phyloP scores from a whole-genome alignment of 1,140 invertebrate species.

The Dermatophagoides farinae region DNA sequence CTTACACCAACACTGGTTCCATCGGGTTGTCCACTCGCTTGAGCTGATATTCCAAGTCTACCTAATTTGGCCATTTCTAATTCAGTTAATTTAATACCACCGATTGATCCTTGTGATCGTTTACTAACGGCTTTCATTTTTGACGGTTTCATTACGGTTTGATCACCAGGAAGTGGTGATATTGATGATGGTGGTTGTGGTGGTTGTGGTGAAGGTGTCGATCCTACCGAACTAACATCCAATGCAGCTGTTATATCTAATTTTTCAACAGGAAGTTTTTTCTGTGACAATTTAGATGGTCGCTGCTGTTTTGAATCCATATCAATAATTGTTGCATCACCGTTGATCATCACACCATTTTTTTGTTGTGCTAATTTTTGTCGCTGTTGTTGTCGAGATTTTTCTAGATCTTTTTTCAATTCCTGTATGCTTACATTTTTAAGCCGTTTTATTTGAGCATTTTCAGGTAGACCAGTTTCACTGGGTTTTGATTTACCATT shows the following conservation, averaged over 20 bases:
- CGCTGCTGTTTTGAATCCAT: background rate
- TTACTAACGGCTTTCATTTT: background rate
- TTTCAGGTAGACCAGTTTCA: background rate
- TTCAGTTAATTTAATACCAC: background rate
- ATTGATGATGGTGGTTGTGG: background rate
- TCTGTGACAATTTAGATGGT: background rate
- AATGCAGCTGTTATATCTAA: constrained; percentile 2
- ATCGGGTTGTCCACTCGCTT: background rate
- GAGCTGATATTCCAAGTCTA: background rate
- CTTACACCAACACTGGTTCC: background rate
- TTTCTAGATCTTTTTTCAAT: constrained; percentile 5
- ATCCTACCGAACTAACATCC: background rate
- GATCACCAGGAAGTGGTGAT: background rate
- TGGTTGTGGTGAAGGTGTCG: background rate
- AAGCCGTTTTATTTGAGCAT: background rate
- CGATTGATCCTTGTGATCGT: background rate
- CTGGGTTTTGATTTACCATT: background rate
- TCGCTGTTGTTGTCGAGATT: background rate
- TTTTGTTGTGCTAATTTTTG: background rate
- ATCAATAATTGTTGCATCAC: background rate
- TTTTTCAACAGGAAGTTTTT: background rate
- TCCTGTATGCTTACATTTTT: constrained; percentile 8
- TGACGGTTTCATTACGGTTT: background rate
- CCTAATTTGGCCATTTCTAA: constrained; percentile 4
- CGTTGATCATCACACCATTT: background rate